phyloP scores from a whole-genome alignment of 2,797 vertebrate species.

The Sebastolobus alascanus region DNA sequence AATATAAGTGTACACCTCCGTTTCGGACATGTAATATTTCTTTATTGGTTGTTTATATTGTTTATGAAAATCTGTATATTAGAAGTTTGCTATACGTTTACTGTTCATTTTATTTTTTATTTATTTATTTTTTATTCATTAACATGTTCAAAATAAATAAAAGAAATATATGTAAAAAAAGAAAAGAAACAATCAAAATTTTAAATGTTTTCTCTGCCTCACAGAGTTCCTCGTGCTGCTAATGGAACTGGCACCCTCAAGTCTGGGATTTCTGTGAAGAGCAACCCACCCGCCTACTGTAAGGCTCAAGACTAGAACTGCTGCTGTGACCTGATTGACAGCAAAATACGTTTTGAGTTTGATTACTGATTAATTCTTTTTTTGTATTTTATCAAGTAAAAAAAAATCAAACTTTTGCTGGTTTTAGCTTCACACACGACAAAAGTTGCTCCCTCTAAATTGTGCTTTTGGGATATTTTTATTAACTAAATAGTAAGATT shows the following conservation, averaged over 20 bases:
- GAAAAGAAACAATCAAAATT: too few species aligned
- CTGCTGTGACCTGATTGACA: neutral
- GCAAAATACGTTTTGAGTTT: neutral
- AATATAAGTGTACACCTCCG: too few species aligned
- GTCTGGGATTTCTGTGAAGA: slow-evolving; percentile 57
- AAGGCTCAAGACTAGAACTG: slow-evolving; percentile 48
- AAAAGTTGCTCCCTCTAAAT: neutral
- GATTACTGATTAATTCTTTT: accelerated
- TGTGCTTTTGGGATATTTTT: neutral
- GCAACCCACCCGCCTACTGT: slow-evolving; percentile 71
- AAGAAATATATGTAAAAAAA: too few species aligned
- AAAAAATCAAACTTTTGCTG: neutral
- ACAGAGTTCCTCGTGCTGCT: slow-evolving; percentile 64
- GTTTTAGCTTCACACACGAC: neutral
- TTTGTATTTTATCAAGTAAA: neutral
- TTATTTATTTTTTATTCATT: too few species aligned
- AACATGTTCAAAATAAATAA: too few species aligned
- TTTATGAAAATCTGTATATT: too few species aligned
- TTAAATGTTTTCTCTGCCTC: slow-evolving; percentile 9
- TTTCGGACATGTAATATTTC: too few species aligned
- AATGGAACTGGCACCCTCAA: slow-evolving; percentile 55
- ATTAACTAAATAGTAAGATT: neutral
- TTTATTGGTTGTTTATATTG: too few species aligned
- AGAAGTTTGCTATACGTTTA: too few species aligned
- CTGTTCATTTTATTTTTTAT: too few species aligned